phyloP scores from a whole-genome alignment of 1,140 invertebrate species.

The Cotesia glomerata region DNA sequence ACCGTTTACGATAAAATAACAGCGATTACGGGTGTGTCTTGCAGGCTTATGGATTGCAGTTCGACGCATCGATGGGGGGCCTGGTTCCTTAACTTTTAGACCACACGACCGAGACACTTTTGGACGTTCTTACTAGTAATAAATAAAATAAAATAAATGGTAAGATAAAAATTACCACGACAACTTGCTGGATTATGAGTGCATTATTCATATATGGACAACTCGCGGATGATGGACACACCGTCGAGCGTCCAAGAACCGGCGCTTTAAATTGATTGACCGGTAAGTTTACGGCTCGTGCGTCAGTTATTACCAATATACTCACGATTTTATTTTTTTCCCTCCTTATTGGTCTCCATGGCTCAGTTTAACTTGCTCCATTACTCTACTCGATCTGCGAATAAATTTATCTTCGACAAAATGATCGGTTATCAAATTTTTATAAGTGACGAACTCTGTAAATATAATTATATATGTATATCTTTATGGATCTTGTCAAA shows the following conservation, averaged over 20 bases:
- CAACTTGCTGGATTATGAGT: conserved; percentile 18
- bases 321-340: conserved; percentile 5
- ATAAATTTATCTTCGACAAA: conserved; percentile 22
- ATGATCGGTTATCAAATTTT: conserved; percentile 15
- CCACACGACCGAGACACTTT: conserved; percentile 5
- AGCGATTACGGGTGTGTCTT: conserved; percentile 53
- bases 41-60: conserved; percentile 6
- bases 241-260: too few relatives aligned
- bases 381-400: conserved; percentile 20
- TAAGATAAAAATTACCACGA: conserved; percentile 5
- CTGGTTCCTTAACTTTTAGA: background rate
- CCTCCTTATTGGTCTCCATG: too few relatives aligned
- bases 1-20: conserved; percentile 59
- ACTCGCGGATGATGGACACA: background rate
- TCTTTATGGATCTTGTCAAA: conserved; percentile 7
- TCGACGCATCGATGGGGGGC: conserved; percentile 14
- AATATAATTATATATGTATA: conserved; percentile 18
- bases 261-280: conserved; percentile 29
- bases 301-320: conserved; percentile 27
- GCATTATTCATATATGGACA: conserved; percentile 26
- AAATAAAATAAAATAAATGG: background rate
- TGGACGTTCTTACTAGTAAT: background rate
- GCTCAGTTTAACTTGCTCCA: background rate
- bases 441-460: conserved; percentile 8
- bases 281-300: conserved; percentile 31